phyloP scores from a whole-genome alignment of 1,140 invertebrate genomes.

The Monomorium pharaonis region DNA sequence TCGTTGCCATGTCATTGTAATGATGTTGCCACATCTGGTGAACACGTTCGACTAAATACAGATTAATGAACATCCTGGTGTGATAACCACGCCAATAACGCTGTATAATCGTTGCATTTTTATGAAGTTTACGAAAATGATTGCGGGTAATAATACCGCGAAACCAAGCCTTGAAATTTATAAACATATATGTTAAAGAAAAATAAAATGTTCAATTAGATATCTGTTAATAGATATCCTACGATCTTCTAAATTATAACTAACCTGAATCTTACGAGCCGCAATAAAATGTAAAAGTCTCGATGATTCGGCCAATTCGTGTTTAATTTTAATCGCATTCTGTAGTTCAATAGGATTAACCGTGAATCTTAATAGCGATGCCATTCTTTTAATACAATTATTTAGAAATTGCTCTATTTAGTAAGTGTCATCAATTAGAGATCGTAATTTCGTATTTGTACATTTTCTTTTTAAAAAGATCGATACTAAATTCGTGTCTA shows the following conservation, averaged over 20 bases:
- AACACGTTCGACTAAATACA: conserved; percentile 51
- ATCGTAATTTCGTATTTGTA: neutral
- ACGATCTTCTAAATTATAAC: neutral
- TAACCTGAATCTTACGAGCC: conserved; percentile 77
- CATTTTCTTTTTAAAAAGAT: neutral
- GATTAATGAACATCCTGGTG: conserved; percentile 44
- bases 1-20: conserved; percentile 68
- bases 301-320: conserved; percentile 56
- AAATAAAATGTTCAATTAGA: neutral
- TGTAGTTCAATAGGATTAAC: conserved; percentile 52
- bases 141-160: conserved; percentile 72
- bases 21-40: conserved; percentile 65
- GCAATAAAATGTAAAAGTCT: conserved; percentile 65
- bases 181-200: no score
- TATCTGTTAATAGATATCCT: neutral
- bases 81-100: conserved; percentile 72
- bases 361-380: conserved; percentile 57
- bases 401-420: neutral
- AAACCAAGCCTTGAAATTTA: conserved; percentile 71
- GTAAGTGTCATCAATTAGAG: neutral
- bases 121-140: conserved; percentile 67
- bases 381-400: conserved; percentile 53
- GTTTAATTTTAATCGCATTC: conserved; percentile 56
- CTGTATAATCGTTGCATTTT: conserved; percentile 68
- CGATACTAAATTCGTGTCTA: neutral